phyloP scores from a whole-genome alignment of 2,888 invertebrate species.

The Emmelina monodactyla region DNA sequence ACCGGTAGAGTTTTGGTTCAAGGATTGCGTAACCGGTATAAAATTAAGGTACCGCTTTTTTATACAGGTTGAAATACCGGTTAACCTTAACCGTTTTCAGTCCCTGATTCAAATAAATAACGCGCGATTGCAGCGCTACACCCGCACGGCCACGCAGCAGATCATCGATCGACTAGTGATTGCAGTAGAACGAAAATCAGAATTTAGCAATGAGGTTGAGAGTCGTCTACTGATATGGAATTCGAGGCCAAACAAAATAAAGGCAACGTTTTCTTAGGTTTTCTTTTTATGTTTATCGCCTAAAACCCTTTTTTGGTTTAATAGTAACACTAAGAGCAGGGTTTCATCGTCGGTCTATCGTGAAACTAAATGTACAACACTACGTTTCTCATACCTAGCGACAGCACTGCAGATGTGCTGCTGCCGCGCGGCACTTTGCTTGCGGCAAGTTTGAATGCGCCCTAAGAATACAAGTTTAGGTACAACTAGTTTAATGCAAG shows the following conservation, averaged over 20 bases:
- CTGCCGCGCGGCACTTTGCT: too few species aligned
- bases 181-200: constrained; percentile 5
- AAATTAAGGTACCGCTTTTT: too few species aligned
- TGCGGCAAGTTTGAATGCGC: too few species aligned
- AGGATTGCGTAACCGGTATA: too few species aligned
- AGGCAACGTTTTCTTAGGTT: not conserved
- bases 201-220: constrained; percentile 2
- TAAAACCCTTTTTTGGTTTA: not conserved
- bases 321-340: not conserved
- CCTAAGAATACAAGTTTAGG: too few species aligned
- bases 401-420: too few species aligned
- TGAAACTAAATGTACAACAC: constrained; percentile 2
- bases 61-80: too few species aligned
- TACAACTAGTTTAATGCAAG: too few species aligned
- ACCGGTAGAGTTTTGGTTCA: too few species aligned
- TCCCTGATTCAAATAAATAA: constrained; percentile 6
- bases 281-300: not conserved
- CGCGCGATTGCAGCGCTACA: constrained; percentile 8
- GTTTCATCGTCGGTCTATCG: not conserved
- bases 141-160: constrained; percentile 8
- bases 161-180: constrained; percentile 10
- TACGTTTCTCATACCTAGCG: constrained; percentile 1
- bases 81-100: too few species aligned
- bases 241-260: constrained; percentile 4
- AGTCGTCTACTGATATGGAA: constrained; percentile 5